Evolutionary conservation across 2,888 invertebrate genomes (phyloP).

Genomic region (Agriotes lineatus): DNA sequence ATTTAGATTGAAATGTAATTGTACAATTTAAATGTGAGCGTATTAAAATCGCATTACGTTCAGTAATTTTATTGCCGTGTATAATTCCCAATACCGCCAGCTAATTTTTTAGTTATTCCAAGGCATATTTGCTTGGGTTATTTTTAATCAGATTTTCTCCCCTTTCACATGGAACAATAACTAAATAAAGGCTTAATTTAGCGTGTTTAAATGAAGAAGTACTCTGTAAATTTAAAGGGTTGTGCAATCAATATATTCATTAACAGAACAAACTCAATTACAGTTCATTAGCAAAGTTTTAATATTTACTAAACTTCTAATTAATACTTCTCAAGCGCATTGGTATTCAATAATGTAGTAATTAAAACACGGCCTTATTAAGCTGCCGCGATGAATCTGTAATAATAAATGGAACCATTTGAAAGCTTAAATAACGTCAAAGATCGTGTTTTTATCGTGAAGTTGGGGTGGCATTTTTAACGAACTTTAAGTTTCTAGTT

Average conservation of each 20-base stretch:
- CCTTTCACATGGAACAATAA: conserved; percentile 41
- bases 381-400: conserved; percentile 38
- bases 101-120: background rate
- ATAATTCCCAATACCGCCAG: background rate
- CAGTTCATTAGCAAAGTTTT: conserved; percentile 65
- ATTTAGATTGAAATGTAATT: too few relatives aligned
- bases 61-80: too few relatives aligned
- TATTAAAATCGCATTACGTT: too few relatives aligned
- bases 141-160: conserved; percentile 35
- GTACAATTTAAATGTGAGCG: too few relatives aligned
- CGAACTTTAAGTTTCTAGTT: background rate
- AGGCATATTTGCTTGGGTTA: background rate
- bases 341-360: conserved; percentile 60
- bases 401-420: conserved; percentile 33
- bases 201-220: conserved; percentile 56
- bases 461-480: conserved; percentile 13
- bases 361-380: conserved; percentile 51
- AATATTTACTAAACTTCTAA: conserved; percentile 66
- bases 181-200: conserved; percentile 49
- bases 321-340: conserved; percentile 61
- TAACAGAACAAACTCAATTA: conserved; percentile 65
- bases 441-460: conserved; percentile 9
- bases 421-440: conserved; percentile 14
- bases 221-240: conserved; percentile 51
- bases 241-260: conserved; percentile 65